Conservation (phyloP, 2,888 invertebrate species). For the Orthosia gothica region DNA sequence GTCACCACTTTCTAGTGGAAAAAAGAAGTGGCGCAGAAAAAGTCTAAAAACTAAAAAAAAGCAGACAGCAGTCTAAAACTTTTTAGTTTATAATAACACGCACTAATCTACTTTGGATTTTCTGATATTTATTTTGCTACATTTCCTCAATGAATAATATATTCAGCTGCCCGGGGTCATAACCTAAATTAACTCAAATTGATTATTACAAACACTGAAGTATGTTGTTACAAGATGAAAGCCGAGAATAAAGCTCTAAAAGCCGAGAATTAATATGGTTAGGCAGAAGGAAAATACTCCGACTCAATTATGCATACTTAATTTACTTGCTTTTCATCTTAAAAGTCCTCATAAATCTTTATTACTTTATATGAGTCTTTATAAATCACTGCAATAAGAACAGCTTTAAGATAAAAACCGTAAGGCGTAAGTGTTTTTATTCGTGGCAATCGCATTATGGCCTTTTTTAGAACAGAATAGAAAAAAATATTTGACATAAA, state of each 20-base stretch:
- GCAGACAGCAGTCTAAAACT: too few species aligned
- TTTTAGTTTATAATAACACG: too few species aligned
- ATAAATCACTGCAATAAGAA: conserved; percentile 8
- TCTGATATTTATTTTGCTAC: neutral
- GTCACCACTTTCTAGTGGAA: too few species aligned
- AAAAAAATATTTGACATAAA: too few species aligned
- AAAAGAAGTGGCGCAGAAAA: too few species aligned
- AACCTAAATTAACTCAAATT: conserved; percentile 12
- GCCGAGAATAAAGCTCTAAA: neutral
- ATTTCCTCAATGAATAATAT: neutral
- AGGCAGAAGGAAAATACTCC: conserved; percentile 37
- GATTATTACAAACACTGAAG: conserved; percentile 33
- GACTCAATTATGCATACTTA: conserved; percentile 54
- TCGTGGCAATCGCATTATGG: too few species aligned
- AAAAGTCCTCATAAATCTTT: conserved; percentile 35
- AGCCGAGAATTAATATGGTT: conserved; percentile 31
- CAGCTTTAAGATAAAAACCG: neutral
- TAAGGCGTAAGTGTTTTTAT: too few species aligned
- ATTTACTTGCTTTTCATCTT: conserved; percentile 50
- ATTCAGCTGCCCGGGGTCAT: neutral
- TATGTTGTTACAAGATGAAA: neutral
- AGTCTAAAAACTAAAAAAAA: too few species aligned
- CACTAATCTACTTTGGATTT: neutral
- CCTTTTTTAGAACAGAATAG: too few species aligned
- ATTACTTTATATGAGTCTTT: conserved; percentile 27